These are phyloP conservation scores for Lagorchestes hirsutus DNA, from an alignment of 2,797 vertebrate genomes.

Conservation along the genomic window DNA sequence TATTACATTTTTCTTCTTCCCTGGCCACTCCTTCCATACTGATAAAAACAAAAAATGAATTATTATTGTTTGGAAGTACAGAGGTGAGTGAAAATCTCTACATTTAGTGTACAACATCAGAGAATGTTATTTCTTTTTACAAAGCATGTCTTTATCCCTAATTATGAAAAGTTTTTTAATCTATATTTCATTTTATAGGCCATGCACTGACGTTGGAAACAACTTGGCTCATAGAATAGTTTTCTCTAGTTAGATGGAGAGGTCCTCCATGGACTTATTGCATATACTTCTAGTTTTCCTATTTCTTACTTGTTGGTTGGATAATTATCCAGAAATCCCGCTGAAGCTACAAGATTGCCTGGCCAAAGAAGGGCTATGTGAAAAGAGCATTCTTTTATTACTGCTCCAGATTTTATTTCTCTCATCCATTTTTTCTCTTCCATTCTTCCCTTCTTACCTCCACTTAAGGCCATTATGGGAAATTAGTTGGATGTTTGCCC, in stretches of 20 bases:
- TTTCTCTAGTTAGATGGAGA: constrained; percentile 27
- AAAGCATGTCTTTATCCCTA: background rate
- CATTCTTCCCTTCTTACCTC: constrained; percentile 34
- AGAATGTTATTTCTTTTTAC: background rate
- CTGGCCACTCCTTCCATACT: background rate
- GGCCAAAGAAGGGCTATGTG: constrained; percentile 5
- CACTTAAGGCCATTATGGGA: constrained; percentile 13
- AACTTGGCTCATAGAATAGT: constrained; percentile 20
- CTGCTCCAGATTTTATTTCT: constrained; percentile 15
- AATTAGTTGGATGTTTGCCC: constrained; percentile 8
- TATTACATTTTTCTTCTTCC: constrained; percentile 46
- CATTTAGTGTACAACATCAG: background rate
- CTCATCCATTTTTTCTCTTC: background rate
- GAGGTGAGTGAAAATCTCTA: background rate
- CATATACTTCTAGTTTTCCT: constrained; percentile 2
- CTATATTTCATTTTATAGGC: background rate
- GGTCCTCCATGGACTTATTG: background rate
- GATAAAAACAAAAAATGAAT: constrained; percentile 8
- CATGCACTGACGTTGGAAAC: background rate
- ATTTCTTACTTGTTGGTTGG: constrained; percentile 36
- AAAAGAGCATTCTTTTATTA: background rate
- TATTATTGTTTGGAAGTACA: background rate
- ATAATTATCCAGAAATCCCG: constrained; percentile 11
- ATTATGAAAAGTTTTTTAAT: background rate
- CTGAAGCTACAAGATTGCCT: constrained; percentile 34